phyloP scores from a whole-genome alignment of 2,797 vertebrate species.

The Darevskia mixta region DNA sequence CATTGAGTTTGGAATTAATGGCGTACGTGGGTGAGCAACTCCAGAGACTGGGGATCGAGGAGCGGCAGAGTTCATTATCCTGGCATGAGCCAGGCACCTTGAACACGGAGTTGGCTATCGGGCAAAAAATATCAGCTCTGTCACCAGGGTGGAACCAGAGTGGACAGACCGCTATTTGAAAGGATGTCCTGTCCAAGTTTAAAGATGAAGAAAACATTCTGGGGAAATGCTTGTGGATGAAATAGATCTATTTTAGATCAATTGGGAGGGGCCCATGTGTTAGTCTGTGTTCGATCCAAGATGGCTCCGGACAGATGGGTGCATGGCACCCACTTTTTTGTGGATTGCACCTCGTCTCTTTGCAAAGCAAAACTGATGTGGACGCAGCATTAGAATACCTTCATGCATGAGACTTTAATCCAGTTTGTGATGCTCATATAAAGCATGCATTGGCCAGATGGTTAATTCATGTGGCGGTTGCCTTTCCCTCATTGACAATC shows the following conservation, averaged over 20 bases:
- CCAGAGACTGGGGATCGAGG: background rate
- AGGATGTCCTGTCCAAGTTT: no score
- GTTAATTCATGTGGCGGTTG: background rate
- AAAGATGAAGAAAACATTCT: no score
- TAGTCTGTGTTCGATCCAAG: background rate
- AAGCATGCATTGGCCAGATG: background rate
- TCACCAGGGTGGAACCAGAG: background rate
- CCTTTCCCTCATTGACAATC: background rate
- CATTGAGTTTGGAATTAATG: background rate
- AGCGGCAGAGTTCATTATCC: background rate
- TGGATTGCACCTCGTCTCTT: background rate
- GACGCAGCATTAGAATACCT: background rate
- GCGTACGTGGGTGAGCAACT: background rate
- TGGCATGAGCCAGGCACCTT: background rate
- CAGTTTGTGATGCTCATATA: background rate
- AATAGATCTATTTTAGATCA: background rate
- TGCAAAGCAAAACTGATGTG: background rate
- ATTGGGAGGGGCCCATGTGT: no score
- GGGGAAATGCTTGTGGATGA: background rate
- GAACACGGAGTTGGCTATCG: background rate
- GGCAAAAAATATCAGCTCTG: background rate
- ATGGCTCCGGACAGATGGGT: background rate
- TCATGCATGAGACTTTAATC: background rate
- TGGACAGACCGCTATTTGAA: no score
- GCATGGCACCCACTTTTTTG: background rate